Percentiles rank a stretch among this genome's conserved stretches.
phyloP scores from a whole-genome alignment of 2,797 vertebrate species.

The Triplophysa bombifrons region DNA sequence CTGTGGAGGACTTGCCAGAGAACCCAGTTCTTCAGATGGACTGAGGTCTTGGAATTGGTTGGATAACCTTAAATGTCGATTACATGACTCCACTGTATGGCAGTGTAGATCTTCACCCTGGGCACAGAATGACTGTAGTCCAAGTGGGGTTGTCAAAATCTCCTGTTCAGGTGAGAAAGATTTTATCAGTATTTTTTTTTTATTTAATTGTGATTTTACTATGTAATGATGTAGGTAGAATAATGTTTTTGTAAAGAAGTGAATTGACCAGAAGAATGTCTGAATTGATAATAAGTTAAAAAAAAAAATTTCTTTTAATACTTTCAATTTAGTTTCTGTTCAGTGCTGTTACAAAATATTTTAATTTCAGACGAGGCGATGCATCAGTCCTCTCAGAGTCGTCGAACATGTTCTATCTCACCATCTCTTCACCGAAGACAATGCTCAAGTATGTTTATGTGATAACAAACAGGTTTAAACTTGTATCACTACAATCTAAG shows the following conservation, averaged over 20 bases:
- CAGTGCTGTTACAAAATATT: too few relatives aligned
- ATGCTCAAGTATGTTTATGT: constrained; percentile 22
- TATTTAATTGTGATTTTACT: too few relatives aligned
- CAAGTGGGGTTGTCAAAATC: constrained; percentile 11
- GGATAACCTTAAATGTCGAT: background rate
- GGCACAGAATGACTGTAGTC: constrained; percentile 32
- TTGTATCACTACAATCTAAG: too few relatives aligned
- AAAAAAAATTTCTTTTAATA: too few relatives aligned
- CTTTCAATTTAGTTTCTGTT: too few relatives aligned
- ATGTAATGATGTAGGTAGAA: too few relatives aligned
- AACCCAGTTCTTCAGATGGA: background rate
- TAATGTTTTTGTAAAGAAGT: too few relatives aligned
- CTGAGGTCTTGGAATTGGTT: constrained; percentile 2
- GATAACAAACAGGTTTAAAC: too few relatives aligned
- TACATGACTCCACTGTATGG: constrained; percentile 47
- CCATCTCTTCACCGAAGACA: background rate
- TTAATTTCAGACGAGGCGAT: background rate
- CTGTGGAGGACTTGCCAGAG: constrained; percentile 23
- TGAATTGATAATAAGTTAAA: too few relatives aligned
- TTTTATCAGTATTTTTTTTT: too few relatives aligned
- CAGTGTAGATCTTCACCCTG: constrained; percentile 52
- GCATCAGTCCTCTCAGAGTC: background rate
- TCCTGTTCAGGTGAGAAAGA: background rate
- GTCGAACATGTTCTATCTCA: background rate
- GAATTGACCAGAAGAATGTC: too few relatives aligned